Base-by-base conservation (phyloP, 2,797 vertebrate species). In the Diplodus sargus region DNA sequence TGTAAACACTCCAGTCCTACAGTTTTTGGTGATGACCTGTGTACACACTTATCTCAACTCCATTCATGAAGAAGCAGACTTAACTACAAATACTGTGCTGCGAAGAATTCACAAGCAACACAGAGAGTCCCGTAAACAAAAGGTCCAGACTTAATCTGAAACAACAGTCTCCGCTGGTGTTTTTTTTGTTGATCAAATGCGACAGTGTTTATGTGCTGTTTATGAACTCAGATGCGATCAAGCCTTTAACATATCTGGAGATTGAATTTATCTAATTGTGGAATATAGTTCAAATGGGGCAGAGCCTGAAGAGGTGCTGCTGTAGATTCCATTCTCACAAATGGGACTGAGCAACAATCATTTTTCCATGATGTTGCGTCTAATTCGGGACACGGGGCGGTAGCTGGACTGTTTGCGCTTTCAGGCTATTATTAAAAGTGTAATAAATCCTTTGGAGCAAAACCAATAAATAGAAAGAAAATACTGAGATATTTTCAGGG, bases 341-440 rank as follows among this genome's bases (percentile, higher is more conserved):
- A 89, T 81, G 71, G 65, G 78, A 67, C 70, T 52, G 6, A 70
- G 70, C 67, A 79, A 63, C 71, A 82, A 57, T 71, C 13, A 74
- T 80, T 67, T 78, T 62, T 82, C 67, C 39, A 71, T 39, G 18
- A 74, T 73, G 66, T 73, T 77, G 43, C 78, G 67, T 85, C 80
- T 89, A 85, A 85, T 80, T 85, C 3, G 10, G 75, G 80, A 76
- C 70, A 65, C 8, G 3, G 76, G 66, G 78, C 73, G 52, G 66
- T 63, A 51, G 47, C n/a, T 7, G 54, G 47, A 79, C 64, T 79
- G 58, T 57, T 82, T 84, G 74, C 81, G 79, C 63, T 88, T 82
- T 83, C 56, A 74, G 83, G 87, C 85, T 85, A 65, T 87, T 87
- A 90, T 92, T 91, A 90, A 83, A 90, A 85, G 74, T 86, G 74